Evolutionary conservation across 2,113 vertebrate genomes (phyloP).

Genomic region (Nanorana parkeri): DNA sequence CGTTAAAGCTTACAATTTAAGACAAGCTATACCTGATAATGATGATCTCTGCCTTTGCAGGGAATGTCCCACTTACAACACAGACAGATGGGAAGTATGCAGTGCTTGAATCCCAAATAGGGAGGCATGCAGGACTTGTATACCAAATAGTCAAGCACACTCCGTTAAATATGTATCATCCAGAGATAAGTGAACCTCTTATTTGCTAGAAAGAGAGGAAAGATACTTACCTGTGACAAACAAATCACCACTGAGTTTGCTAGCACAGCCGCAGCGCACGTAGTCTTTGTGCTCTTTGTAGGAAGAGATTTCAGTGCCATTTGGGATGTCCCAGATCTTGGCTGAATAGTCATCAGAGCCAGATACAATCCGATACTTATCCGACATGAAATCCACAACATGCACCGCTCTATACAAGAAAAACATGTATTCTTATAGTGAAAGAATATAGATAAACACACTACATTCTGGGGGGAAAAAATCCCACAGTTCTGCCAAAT

Average conservation of each 20-base stretch:
- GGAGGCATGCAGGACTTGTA: too few relatives aligned
- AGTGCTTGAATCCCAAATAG: too few relatives aligned
- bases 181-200: background rate
- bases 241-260: conserved; percentile 88
- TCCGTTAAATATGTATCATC: too few relatives aligned
- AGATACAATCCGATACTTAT: conserved; percentile 87
- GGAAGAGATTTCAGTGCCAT: conserved; percentile 74
- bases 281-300: conserved; percentile 92
- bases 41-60: too few relatives aligned
- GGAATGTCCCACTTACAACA: too few relatives aligned
- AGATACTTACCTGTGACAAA: conserved; percentile 87
- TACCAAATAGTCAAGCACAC: too few relatives aligned
- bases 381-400: conserved; percentile 86
- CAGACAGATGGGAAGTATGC: too few relatives aligned
- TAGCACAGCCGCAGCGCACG: conserved; percentile 86
- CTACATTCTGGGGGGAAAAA: too few relatives aligned
- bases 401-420: conserved; percentile 84
- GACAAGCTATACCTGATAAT: too few relatives aligned
- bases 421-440: background rate
- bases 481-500: too few relatives aligned
- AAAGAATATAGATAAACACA: too few relatives aligned
- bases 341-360: conserved; percentile 92
- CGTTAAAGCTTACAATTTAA: too few relatives aligned
- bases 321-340: conserved; percentile 91
- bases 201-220: background rate